phyloP scores from a whole-genome alignment of 2,888 invertebrate genomes.

The Dicycla oo region DNA sequence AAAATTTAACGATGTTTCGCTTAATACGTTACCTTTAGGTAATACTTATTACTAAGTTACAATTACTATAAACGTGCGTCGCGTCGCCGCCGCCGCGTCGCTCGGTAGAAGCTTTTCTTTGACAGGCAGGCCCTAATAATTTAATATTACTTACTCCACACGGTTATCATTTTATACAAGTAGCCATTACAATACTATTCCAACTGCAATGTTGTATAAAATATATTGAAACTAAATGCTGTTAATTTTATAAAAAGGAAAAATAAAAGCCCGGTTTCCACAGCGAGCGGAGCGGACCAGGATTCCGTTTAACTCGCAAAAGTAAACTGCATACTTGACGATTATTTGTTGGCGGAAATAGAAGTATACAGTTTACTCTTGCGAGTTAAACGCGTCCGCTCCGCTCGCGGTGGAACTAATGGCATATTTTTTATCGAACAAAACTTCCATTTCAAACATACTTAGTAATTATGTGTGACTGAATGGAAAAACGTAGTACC shows the following conservation, averaged over 20 bases:
- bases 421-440: neutral
- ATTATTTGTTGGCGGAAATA: too few species aligned
- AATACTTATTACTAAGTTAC: constrained; percentile 9
- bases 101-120: neutral
- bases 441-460: constrained; percentile 3
- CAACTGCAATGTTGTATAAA: neutral
- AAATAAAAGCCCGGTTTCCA: too few species aligned
- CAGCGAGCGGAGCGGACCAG: too few species aligned
- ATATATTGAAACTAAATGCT: neutral
- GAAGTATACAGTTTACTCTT: too few species aligned
- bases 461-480: neutral
- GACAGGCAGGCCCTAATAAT: neutral
- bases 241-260: neutral
- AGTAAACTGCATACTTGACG: too few species aligned
- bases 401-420: too few species aligned
- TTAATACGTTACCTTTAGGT: constrained; percentile 23
- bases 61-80: neutral
- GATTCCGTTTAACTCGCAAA: too few species aligned
- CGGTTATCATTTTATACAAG: neutral
- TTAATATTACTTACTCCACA: neutral
- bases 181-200: neutral
- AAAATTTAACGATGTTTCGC: constrained; percentile 51
- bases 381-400: too few species aligned
- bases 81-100: too few species aligned
- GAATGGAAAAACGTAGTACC: constrained; percentile 21